Evolutionary conservation across 1,140 invertebrate species (phyloP).

Genomic region (Pristionchus pacificus): DNA sequence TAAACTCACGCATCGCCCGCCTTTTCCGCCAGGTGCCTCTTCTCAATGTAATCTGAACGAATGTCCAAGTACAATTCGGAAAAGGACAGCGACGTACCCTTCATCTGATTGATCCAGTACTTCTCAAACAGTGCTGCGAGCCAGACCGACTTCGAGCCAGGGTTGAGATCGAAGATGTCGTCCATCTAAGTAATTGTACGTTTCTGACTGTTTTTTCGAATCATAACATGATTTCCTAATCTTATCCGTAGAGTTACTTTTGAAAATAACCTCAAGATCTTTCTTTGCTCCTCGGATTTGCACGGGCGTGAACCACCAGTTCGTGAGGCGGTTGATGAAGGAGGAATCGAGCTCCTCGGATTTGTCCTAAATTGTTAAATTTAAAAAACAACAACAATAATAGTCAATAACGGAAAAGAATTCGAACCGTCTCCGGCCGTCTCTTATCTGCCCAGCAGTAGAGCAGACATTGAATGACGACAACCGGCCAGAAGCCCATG

Average conservation of each 20-base stretch:
- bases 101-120: constrained; percentile 45
- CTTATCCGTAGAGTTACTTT: too few relatives aligned
- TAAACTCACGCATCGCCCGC: background rate
- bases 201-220: too few relatives aligned
- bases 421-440: background rate
- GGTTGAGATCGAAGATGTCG: constrained; percentile 51
- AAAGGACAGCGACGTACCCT: constrained; percentile 23
- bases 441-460: background rate
- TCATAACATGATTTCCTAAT: too few relatives aligned
- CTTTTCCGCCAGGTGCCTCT: constrained; percentile 13
- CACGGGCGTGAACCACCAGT: constrained; percentile 56
- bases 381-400: background rate
- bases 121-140: constrained; percentile 44
- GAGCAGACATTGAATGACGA: background rate
- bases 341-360: constrained; percentile 35
- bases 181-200: too few relatives aligned
- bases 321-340: constrained; percentile 38
- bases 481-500: background rate
- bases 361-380: too few relatives aligned
- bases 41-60: constrained; percentile 32
- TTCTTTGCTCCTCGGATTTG: constrained; percentile 42
- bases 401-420: background rate
- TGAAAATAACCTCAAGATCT: constrained; percentile 37
- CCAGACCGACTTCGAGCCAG: constrained; percentile 32
- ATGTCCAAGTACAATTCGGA: background rate